Conservation (phyloP, 2,113 vertebrate species). For the Ginglymostoma cirratum region DNA sequence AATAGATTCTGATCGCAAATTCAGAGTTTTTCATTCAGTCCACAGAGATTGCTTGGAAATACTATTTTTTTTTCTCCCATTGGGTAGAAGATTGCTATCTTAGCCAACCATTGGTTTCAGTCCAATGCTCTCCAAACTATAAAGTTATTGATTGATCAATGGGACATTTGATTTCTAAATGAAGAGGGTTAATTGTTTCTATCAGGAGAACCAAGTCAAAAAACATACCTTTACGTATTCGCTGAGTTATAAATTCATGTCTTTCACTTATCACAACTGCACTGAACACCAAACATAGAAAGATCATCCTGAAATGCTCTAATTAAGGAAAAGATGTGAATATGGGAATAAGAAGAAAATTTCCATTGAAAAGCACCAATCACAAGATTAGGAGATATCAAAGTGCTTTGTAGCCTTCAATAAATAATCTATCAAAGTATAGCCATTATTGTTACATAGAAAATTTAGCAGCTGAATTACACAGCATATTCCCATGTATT, state of each 20-base stretch:
- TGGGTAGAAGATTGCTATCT: not conserved
- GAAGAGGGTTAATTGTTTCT: not conserved
- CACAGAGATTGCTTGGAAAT: not conserved
- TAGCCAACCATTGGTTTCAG: not conserved
- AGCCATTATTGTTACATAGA: not conserved
- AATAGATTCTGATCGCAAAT: not conserved
- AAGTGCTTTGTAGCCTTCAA: not conserved
- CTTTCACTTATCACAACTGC: not conserved
- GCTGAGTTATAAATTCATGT: not conserved
- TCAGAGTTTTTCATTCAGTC: not conserved
- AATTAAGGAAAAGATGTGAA: not conserved
- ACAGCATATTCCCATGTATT: not conserved
- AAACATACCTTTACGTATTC: not conserved
- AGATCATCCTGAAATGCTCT: not conserved
- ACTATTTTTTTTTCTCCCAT: not conserved
- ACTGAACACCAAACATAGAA: not conserved
- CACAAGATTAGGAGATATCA: not conserved
- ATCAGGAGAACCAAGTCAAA: not conserved
- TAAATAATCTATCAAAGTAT: not conserved
- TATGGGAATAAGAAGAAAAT: not conserved
- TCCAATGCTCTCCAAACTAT: not conserved
- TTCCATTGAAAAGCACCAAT: not conserved
- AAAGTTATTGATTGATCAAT: not conserved
- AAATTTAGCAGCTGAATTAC: not conserved
- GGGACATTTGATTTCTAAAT: not conserved